Base-by-base conservation (phyloP, 2,888 invertebrate genomes). In the Mesorhabditis spiculigera region DNA sequence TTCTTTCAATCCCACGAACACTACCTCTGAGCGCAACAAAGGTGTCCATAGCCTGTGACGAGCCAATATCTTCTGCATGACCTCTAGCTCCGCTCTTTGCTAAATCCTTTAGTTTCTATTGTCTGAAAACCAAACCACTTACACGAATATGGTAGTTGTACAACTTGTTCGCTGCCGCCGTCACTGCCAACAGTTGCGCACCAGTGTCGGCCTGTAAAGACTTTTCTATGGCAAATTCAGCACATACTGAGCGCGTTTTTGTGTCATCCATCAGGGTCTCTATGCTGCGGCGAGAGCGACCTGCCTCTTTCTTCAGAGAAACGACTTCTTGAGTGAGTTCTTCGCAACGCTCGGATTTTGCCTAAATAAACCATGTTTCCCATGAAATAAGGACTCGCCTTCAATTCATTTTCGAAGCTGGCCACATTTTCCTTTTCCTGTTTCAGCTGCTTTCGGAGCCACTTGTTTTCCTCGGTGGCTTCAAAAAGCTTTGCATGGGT, bases 381-480 rank as follows among this genome's bases (percentile, higher is more conserved):
- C 28, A 28, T 28, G 28, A 28, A 28, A 28, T 28, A 28, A 28
- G 28, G 28, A 28, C 28, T 28, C 28, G 3, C 28, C 28, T 28
- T 28, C 28, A 28, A 28, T 28, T 50, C 58, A 13, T 50, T 50
- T 50, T 50, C 10, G 8, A 28, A 28, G 28, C 28, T 28, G 28
- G 28, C 28, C 28, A 28, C 28, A 28, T 28, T 28, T 28, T 28
- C 28, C 28, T 50, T 50, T n/a, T 50, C 10, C 58, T 50, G 10
- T 50, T 50, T n/a, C 8, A 50, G 8, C n/a, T 50, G 58, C n/a
- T 50, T 50, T 13, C 58, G 8, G 10, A 50, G n/a, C 8, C 8
- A n/a, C 58, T n/a, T 50, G n/a, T 50, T 50, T 50, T 50, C 58
- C 58, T 50, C 58, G 58, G 58, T 50, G 58, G 58, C 58, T 50